phyloP scores from a whole-genome alignment of 2,888 invertebrate genomes.

The Pachymerium ferrugineum region DNA sequence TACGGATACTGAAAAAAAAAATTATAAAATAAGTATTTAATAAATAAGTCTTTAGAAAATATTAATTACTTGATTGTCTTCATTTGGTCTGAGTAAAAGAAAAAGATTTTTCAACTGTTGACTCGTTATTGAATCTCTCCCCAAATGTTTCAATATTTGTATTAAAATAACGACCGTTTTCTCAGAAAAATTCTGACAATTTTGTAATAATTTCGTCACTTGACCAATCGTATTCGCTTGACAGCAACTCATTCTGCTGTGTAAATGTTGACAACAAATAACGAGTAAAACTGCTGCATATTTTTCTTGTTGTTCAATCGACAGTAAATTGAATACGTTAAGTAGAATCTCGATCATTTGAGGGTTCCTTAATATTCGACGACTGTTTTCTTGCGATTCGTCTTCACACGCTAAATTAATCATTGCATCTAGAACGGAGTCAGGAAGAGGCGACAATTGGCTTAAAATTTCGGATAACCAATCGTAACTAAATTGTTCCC shows the following conservation, averaged over 20 bases:
- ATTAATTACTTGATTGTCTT: slow-evolving; percentile 45
- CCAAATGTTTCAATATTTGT: slow-evolving; percentile 55
- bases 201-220: slow-evolving; percentile 40
- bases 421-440: background rate
- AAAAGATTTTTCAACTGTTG: slow-evolving; percentile 57
- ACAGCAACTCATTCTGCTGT: slow-evolving; percentile 55
- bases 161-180: slow-evolving; percentile 45
- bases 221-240: slow-evolving; percentile 52
- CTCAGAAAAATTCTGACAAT: background rate
- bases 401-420: background rate
- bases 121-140: slow-evolving; percentile 55
- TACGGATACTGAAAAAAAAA: slow-evolving; percentile 43
- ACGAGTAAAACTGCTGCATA: slow-evolving; percentile 47
- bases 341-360: slow-evolving; percentile 53
- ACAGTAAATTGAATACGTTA: slow-evolving; percentile 52
- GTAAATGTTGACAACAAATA: slow-evolving; percentile 50
- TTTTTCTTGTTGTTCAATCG: slow-evolving; percentile 48
- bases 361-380: slow-evolving; percentile 43
- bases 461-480: slow-evolving; percentile 1
- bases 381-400: background rate
- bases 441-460: background rate
- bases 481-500: background rate
- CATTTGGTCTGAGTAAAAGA: slow-evolving; percentile 47
- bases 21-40: background rate
- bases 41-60: background rate